Evolutionary conservation across 2,113 vertebrate species (phyloP), one percentile per base, ranked within the genome.

Genomic region (Muntiacus reevesi): DNA sequence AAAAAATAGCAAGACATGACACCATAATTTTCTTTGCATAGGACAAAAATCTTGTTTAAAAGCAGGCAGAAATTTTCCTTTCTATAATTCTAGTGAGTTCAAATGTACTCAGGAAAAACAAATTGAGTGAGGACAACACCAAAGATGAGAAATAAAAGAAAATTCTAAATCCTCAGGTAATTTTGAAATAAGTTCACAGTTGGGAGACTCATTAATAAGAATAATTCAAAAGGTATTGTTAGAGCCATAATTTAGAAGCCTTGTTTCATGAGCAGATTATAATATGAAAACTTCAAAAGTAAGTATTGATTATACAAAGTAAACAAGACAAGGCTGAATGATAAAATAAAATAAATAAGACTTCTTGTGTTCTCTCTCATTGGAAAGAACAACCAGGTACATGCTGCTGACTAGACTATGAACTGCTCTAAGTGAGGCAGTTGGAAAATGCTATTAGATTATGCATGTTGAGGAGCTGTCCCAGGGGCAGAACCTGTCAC

Each of bases 1-100:
- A 88, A 95, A 94, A 94, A 91, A 81, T 25, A 91, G 52, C 36
- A 97, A 91, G 96, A 83, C 55, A 54, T 25, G 52, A 94, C 97
- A 74, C 33, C 62, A 94, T 16, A 91, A 62, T 82, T 87, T 27
- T 76, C 45, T 95, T 50, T 78, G 30, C 17, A 78, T 28, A 82
- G 76, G 90, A 94, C 60, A 47, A 93, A 78, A 40, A 84, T 92
- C 33, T 95, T 79, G 57, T 87, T 89, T 89, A 88, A 52, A 94
- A 86, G 30, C 11, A 94, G 36, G 60, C 52, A 90, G 8, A 92
- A 67, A 43, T 91, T 84, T 59, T 87, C 79, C 36, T n/a, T 71
- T 76, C 62, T 76, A 2, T 12, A 92, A 87, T 40, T 74, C 74
- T 33, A 71, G 47, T 25, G 33, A 92, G 50, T 62, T 95, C 89